phyloP scores from a whole-genome alignment of 2,888 invertebrate species.

The Thecocarcelia acutangulata region DNA sequence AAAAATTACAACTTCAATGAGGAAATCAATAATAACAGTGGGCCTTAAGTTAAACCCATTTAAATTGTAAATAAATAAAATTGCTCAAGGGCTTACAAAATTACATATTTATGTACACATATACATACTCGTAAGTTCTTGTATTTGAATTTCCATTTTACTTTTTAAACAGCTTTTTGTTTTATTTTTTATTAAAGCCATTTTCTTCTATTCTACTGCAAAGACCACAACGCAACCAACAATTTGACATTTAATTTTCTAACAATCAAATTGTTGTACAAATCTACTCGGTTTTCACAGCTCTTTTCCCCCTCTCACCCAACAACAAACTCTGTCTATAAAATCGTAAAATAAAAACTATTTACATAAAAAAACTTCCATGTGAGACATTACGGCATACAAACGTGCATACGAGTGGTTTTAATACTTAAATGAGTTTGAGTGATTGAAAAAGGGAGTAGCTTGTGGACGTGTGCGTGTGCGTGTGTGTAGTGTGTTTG shows the following conservation, averaged over 20 bases:
- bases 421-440: constrained; percentile 8
- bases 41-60: constrained; percentile 19
- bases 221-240: constrained; percentile 50
- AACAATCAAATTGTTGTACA: constrained; percentile 45
- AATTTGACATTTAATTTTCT: constrained; percentile 67
- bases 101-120: neutral
- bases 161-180: constrained; percentile 36
- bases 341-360: neutral
- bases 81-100: neutral
- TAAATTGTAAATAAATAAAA: constrained; percentile 19
- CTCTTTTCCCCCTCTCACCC: neutral
- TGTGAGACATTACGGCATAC: neutral
- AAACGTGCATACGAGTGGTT: neutral
- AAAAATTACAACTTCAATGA: neutral
- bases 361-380: neutral
- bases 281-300: neutral
- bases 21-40: constrained; percentile 36
- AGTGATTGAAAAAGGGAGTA: constrained; percentile 35
- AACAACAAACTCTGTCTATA: neutral
- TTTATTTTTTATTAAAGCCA: constrained; percentile 4
- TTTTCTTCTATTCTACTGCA: constrained; percentile 13
- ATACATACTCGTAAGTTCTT: neutral
- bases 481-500: neutral
- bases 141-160: neutral
- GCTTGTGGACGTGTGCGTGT: neutral